Conservation (phyloP, 2,888 invertebrate species). For the Strigamia transsilvanica region DNA sequence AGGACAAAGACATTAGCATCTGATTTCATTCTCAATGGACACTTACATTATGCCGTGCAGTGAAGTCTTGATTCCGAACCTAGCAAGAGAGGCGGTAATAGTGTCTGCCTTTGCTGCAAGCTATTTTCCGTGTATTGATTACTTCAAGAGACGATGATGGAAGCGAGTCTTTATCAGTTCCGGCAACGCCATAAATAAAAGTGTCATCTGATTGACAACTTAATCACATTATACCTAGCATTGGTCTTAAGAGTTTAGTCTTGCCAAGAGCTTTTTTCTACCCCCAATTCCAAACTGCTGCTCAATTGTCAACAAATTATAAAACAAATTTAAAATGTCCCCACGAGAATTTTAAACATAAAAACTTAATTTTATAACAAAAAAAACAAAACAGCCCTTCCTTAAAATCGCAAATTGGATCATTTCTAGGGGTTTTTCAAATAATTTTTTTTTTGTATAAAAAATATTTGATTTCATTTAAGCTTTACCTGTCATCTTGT, state of each 20-base stretch:
- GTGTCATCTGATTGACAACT: conserved; percentile 30
- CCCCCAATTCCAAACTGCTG: neutral
- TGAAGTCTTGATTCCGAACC: neutral
- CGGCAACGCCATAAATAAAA: conserved; percentile 30
- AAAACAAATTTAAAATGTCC: neutral
- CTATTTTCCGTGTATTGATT: conserved; percentile 30
- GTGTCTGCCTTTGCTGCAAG: conserved; percentile 26
- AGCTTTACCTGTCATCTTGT: conserved; percentile 14
- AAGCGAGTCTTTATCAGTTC: conserved; percentile 30
- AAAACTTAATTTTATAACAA: no score
- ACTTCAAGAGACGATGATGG: conserved; percentile 30
- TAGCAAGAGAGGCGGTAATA: conserved; percentile 18
- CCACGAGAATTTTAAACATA: neutral
- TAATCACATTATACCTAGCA: conserved; percentile 26
- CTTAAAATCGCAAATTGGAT: no score
- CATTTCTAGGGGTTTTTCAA: neutral
- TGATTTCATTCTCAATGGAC: conserved; percentile 16
- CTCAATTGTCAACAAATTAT: conserved; percentile 23
- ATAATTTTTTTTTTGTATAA: neutral
- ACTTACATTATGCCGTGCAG: conserved; percentile 30
- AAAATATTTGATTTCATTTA: neutral
- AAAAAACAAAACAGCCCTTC: no score
- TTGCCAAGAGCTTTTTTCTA: neutral
- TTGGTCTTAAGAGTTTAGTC: conserved; percentile 26
- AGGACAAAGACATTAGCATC: conserved; percentile 30